These are phyloP conservation scores for Drosophila sturtevanti DNA, from an alignment of 1,140 invertebrate species.

Conservation along the genomic window DNA sequence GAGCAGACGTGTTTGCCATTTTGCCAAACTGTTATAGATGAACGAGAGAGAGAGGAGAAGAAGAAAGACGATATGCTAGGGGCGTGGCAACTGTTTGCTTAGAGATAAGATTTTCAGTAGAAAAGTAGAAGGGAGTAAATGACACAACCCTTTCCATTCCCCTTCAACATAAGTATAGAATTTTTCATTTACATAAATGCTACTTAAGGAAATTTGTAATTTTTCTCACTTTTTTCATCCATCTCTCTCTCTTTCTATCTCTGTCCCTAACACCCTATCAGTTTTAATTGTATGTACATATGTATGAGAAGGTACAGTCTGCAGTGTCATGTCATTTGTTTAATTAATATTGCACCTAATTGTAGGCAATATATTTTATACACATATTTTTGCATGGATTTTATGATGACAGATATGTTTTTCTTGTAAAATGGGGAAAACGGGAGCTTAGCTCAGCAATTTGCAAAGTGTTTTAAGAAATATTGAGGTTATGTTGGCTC, in stretches of 20 bases:
- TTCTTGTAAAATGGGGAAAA: not conserved
- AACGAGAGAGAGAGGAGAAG: not conserved
- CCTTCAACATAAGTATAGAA: constrained; percentile 21
- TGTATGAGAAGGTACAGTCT: not conserved
- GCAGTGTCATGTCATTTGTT: constrained; percentile 48
- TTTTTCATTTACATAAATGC: constrained; percentile 73
- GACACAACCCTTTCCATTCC: constrained; percentile 46
- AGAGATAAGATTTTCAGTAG: constrained; percentile 33
- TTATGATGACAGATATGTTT: constrained; percentile 20
- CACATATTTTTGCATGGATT: constrained; percentile 4
- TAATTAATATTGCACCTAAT: constrained; percentile 62
- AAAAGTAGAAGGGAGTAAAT: not conserved
- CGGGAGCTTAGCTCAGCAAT: constrained; percentile 9
- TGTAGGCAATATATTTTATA: constrained; percentile 10
- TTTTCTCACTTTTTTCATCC: constrained; percentile 15
- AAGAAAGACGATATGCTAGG: not conserved
- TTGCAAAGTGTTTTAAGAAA: constrained; percentile 24
- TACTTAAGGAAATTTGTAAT: constrained; percentile 69
- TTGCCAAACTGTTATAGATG: constrained; percentile 9
- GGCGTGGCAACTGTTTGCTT: constrained; percentile 32
- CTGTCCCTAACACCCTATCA: constrained; percentile 35
- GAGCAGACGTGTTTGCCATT: constrained; percentile 43
- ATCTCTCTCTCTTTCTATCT: constrained; percentile 2
- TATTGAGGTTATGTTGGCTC: not conserved
- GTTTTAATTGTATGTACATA: constrained; percentile 35